These are phyloP conservation scores for Aphrophora alni DNA, from an alignment of 2,888 invertebrate genomes.

Conservation along the genomic window DNA sequence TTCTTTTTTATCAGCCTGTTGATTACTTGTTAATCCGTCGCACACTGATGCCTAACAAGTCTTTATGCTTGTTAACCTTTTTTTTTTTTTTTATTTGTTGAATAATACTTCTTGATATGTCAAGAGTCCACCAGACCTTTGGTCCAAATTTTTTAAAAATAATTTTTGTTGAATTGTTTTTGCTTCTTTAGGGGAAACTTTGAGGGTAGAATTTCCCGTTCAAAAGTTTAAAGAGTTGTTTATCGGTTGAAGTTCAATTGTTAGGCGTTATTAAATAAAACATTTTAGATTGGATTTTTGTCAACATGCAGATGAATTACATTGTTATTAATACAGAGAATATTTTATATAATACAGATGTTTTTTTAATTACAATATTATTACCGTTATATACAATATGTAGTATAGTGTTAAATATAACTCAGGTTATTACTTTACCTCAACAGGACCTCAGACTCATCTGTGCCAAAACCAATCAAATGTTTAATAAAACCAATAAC, in stretches of 20 bases:
- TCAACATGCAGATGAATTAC: background rate
- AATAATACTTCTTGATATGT: background rate
- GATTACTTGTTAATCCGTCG: background rate
- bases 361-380: slow-evolving; percentile 35
- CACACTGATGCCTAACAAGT: slow-evolving; percentile 3
- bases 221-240: background rate
- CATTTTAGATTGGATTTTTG: slow-evolving; percentile 19
- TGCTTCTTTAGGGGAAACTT: background rate
- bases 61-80: background rate
- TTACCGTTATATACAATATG: slow-evolving; percentile 36
- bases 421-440: slow-evolving; percentile 29
- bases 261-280: slow-evolving; percentile 32
- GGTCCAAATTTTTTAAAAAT: background rate
- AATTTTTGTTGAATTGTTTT: slow-evolving; percentile 1
- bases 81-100: slow-evolving; percentile 2
- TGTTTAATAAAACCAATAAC: background rate
- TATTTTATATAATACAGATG: slow-evolving; percentile 39
- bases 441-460: slow-evolving; percentile 6
- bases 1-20: background rate
- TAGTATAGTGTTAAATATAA: slow-evolving; percentile 31
- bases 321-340: slow-evolving; percentile 39
- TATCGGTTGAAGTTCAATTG: background rate
- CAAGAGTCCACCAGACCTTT: slow-evolving; percentile 9
- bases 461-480: background rate
- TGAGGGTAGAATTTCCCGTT: background rate